Evolutionary conservation across 1,140 invertebrate genomes (phyloP).

Genomic region (Anoplophora glabripennis): DNA sequence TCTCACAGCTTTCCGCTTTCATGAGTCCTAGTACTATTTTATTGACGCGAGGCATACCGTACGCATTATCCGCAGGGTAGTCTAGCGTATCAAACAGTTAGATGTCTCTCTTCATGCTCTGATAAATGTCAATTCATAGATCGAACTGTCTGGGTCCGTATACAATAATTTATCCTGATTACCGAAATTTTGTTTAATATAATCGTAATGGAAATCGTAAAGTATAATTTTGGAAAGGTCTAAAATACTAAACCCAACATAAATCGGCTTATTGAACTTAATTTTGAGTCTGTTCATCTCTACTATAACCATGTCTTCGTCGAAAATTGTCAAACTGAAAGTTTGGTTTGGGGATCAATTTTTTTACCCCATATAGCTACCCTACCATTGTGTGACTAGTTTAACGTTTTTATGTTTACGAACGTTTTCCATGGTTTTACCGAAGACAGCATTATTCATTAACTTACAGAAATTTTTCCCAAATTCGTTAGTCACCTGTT

Average conservation of each 20-base stretch:
- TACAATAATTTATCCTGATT: slow-evolving; percentile 36
- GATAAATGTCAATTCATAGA: too few species aligned
- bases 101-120: too few species aligned
- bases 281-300: slow-evolving; percentile 43
- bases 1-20: too few species aligned
- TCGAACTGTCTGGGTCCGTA: too few species aligned
- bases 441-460: slow-evolving; percentile 50
- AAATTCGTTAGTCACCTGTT: slow-evolving; percentile 45
- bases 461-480: slow-evolving; percentile 52
- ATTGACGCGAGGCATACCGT: too few species aligned
- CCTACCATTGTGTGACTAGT: slow-evolving; percentile 36
- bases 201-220: slow-evolving; percentile 37
- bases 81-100: too few species aligned
- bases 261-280: slow-evolving; percentile 48
- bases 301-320: slow-evolving; percentile 45
- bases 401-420: slow-evolving; percentile 41
- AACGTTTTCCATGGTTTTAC: slow-evolving; percentile 52
- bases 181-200: slow-evolving; percentile 25
- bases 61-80: too few species aligned
- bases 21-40: too few species aligned
- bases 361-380: slow-evolving; percentile 30
- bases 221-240: slow-evolving; percentile 41
- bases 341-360: slow-evolving; percentile 38
- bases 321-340: slow-evolving; percentile 37
- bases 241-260: slow-evolving; percentile 47